A percentile compares a stretch with the other conserved stretches of the same genome.
These are phyloP conservation scores for Apomyelois bistriatella DNA, from an alignment of 2,888 invertebrate genomes.

Conservation along the genomic window DNA sequence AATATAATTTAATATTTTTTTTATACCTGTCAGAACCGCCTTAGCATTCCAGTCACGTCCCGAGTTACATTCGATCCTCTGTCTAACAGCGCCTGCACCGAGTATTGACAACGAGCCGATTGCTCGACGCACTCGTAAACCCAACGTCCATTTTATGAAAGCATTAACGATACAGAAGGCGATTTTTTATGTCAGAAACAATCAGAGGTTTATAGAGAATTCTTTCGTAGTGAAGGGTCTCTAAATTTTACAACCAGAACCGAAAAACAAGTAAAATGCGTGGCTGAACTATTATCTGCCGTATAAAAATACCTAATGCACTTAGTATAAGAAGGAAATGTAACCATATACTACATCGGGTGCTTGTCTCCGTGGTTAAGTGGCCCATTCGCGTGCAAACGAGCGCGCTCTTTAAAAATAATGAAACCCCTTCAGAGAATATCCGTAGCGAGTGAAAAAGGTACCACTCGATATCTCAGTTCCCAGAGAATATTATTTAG, in stretches of 20 bases:
- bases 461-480: background rate
- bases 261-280: conserved; percentile 70
- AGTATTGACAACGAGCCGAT: conserved; percentile 47
- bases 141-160: conserved; percentile 46
- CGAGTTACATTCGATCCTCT: conserved; percentile 50
- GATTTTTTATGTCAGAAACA: conserved; percentile 38
- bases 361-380: conserved; percentile 75
- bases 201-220: conserved; percentile 45
- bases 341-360: conserved; percentile 45
- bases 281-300: conserved; percentile 68
- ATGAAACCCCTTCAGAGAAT: conserved; percentile 69
- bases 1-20: too few species aligned
- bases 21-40: conserved; percentile 3
- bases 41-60: conserved; percentile 56
- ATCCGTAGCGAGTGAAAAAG: conserved; percentile 30
- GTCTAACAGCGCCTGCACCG: conserved; percentile 39
- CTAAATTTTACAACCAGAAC: conserved; percentile 40
- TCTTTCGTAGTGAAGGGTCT: conserved; percentile 26
- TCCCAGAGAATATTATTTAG: background rate
- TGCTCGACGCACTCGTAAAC: conserved; percentile 49
- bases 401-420: conserved; percentile 78
- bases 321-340: conserved; percentile 57
- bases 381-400: conserved; percentile 81
- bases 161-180: conserved; percentile 33
- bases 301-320: conserved; percentile 67